A percentile compares a stretch with the other conserved stretches of the same genome.
Evolutionary conservation across 1,140 invertebrate genomes (phyloP).

Genomic region (Campoletis sonorensis): DNA sequence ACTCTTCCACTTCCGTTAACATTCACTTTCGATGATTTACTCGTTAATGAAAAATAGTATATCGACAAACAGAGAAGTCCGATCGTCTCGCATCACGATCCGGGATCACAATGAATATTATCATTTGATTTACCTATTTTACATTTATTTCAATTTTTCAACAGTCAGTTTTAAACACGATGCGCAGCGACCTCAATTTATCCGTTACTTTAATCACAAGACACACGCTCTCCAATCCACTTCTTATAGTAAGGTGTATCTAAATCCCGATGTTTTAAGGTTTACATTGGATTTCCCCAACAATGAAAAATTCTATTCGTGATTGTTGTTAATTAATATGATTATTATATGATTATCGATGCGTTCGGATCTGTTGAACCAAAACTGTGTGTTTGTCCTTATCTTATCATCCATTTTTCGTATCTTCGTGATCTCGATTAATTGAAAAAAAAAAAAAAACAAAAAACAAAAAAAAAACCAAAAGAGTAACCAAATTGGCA

Average conservation of each 20-base stretch:
- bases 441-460: conserved; percentile 41
- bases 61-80: conserved; percentile 33
- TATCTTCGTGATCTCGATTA: conserved; percentile 53
- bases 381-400: conserved; percentile 59
- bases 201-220: conserved; percentile 57
- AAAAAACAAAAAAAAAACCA: conserved; percentile 41
- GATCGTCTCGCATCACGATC: conserved; percentile 38
- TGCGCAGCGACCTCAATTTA: conserved; percentile 45
- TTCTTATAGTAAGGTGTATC: conserved; percentile 75
- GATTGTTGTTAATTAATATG: conserved; percentile 52
- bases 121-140: neutral
- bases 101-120: neutral
- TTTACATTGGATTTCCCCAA: conserved; percentile 75
- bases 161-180: conserved; percentile 39
- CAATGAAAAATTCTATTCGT: conserved; percentile 38
- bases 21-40: conserved; percentile 34
- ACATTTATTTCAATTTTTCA: conserved; percentile 9
- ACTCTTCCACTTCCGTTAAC: conserved; percentile 26
- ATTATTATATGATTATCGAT: conserved; percentile 57
- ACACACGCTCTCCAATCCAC: conserved; percentile 72
- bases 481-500: conserved; percentile 55
- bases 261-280: conserved; percentile 67
- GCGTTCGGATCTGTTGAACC: conserved; percentile 57
- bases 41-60: neutral
- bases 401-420: conserved; percentile 52